A percentile compares a stretch with the other conserved stretches of the same genome.
Evolutionary conservation across 2,797 vertebrate genomes (phyloP).

Genomic region (Psittacula derbiana): DNA sequence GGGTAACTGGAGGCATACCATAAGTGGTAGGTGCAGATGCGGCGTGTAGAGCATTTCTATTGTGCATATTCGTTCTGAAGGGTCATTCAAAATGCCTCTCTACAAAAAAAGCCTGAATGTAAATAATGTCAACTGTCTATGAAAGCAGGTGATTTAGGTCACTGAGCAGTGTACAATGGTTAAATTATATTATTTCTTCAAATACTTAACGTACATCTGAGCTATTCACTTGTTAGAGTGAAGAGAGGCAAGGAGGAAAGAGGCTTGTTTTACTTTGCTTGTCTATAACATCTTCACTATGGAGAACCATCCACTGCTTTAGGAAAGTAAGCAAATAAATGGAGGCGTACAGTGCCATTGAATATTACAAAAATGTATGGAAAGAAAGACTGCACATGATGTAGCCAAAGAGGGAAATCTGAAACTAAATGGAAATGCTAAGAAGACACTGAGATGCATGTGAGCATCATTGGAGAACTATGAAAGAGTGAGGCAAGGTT

Average conservation of each 20-base stretch:
- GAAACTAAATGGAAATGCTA: not conserved
- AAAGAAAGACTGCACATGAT: not conserved
- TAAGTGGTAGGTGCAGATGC: not conserved
- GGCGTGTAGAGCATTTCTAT: not conserved
- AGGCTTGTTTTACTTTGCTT: slow-evolving; percentile 4
- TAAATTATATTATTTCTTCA: slow-evolving; percentile 57
- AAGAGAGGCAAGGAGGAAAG: not conserved
- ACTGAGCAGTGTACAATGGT: slow-evolving; percentile 12
- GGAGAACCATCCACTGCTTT: not conserved
- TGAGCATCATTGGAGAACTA: not conserved
- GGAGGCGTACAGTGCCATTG: not conserved
- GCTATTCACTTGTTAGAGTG: not conserved
- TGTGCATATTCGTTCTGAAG: slow-evolving; percentile 6
- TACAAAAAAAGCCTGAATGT: slow-evolving; percentile 37
- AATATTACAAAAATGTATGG: not conserved
- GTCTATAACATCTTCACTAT: not conserved
- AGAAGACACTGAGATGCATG: not conserved
- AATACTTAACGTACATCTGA: slow-evolving; percentile 14
- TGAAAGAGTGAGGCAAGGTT: not conserved
- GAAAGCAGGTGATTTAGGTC: slow-evolving; percentile 44
- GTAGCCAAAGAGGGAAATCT: not conserved
- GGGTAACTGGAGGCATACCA: accelerated
- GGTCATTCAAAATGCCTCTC: slow-evolving; percentile 6
- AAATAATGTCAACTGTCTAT: slow-evolving; percentile 48
- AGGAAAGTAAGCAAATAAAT: slow-evolving; percentile 15